Conservation (phyloP, 2,888 invertebrate species). For the Temnothorax unifasciatus region DNA sequence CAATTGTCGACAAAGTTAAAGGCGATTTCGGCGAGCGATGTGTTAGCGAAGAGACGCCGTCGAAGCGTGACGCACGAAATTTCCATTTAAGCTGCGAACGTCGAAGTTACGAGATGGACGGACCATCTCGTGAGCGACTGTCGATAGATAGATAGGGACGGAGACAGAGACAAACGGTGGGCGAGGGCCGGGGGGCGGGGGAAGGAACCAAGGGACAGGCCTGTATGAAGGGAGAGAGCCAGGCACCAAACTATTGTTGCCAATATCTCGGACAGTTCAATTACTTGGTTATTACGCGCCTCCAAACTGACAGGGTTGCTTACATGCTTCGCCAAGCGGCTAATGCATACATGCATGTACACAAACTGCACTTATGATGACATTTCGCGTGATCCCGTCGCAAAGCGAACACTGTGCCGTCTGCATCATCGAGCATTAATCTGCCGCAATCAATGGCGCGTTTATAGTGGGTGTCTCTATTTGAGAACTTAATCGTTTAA, state of each 20-base stretch:
- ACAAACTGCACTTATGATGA: slow-evolving; percentile 53
- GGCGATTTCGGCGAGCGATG: background rate
- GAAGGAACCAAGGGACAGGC: slow-evolving; percentile 7
- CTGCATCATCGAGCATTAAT: slow-evolving; percentile 54
- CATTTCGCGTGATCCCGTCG: slow-evolving; percentile 53
- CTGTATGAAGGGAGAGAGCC: slow-evolving; percentile 57
- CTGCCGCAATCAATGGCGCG: slow-evolving; percentile 30
- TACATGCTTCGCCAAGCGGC: slow-evolving; percentile 75
- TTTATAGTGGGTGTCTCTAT: slow-evolving; percentile 5
- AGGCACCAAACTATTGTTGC: slow-evolving; percentile 70
- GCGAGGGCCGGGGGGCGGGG: background rate
- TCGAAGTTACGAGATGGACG: slow-evolving; percentile 49
- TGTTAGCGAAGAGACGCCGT: background rate
- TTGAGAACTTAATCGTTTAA: slow-evolving; percentile 32
- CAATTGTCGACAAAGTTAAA: background rate
- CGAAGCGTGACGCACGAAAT: slow-evolving; percentile 39
- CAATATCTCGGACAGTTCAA: slow-evolving; percentile 81
- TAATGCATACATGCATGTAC: slow-evolving; percentile 78
- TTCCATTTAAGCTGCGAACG: slow-evolving; percentile 41
- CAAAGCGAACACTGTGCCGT: slow-evolving; percentile 37
- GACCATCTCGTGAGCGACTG: slow-evolving; percentile 40
- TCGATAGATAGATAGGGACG: slow-evolving; percentile 45
- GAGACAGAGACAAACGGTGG: slow-evolving; percentile 24
- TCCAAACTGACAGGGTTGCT: slow-evolving; percentile 77
- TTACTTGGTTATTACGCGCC: slow-evolving; percentile 82